Evolutionary conservation across 1,140 invertebrate genomes (phyloP).

Genomic region (Asbolus verrucosus): DNA sequence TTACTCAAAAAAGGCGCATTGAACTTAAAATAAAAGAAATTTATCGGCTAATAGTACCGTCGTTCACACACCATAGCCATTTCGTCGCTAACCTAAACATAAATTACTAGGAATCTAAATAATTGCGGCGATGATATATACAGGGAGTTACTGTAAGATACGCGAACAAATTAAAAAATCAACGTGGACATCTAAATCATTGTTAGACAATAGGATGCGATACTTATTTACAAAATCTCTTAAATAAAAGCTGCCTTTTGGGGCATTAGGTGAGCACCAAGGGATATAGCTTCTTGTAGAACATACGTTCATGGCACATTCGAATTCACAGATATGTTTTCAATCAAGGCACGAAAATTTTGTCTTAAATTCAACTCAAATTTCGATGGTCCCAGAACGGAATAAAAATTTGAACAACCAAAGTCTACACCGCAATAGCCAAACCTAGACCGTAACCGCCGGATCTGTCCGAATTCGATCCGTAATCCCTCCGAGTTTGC

Average conservation of each 20-base stretch:
- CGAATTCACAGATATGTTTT: conserved; percentile 43
- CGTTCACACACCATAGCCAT: conserved; percentile 13
- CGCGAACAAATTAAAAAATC: too few relatives aligned
- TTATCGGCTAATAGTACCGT: conserved; percentile 63
- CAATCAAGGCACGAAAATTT: conserved; percentile 2
- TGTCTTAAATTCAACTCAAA: too few relatives aligned
- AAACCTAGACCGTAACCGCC: conserved; percentile 51
- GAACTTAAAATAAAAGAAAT: conserved; percentile 51
- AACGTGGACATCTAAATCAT: too few relatives aligned
- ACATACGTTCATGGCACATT: conserved; percentile 43
- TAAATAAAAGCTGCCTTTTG: conserved; percentile 7
- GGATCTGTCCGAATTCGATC: conserved; percentile 36
- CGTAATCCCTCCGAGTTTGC: conserved; percentile 45
- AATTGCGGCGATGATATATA: too few relatives aligned
- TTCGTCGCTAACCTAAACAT: not conserved
- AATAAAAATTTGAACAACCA: conserved; percentile 15
- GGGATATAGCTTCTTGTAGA: too few relatives aligned
- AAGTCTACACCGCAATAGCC: conserved; percentile 59
- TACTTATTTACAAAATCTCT: too few relatives aligned
- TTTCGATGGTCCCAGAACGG: conserved; percentile 37
- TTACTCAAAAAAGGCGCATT: conserved; percentile 12
- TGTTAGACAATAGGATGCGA: too few relatives aligned
- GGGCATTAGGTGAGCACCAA: not conserved
- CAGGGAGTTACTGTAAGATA: too few relatives aligned
- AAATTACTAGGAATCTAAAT: not conserved